Evolutionary conservation across 1,140 invertebrate genomes (phyloP), one percentile per base, ranked within the genome.

Genomic region (Diprion similis): DNA sequence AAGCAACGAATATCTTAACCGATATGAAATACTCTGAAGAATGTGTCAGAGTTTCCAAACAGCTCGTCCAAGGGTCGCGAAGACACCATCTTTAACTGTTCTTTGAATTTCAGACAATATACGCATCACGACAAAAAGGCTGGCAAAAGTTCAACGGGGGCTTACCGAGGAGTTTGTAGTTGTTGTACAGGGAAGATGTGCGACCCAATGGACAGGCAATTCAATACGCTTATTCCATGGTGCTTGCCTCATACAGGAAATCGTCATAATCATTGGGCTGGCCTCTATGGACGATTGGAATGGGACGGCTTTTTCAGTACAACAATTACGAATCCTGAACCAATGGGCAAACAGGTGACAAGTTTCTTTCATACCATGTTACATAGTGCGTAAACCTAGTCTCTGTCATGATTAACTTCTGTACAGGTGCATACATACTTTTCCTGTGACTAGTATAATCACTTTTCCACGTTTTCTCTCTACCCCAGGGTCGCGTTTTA

Each of bases 271-370:
- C 89, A 97, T 86, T 97, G 96, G 96, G 91, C 94, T 0, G 91
- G 91, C 0, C 87, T 92, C 47, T 92, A 92, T 75, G 91, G 95
- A 1, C 90, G 96, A 71, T 82, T 97, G 1, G 92, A 94, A 73
- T 96, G 95, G 95, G 91, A 95, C 81, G 95, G 95, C 13, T 96
- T 94, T 88, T 97, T 97, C 83, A 91, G 91, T 72, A 97, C 95
- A 3, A 96, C 95, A 9, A 90, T 93, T 70, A 96, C 95, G n/a
- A 96, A 96, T 89, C 95, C 95, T 64, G 95, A 97, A 82, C 95
- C 95, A 10, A 96, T 97, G 94, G 95, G 95, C 71, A 96, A 96
- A 90, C 95, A 96, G 89, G 95, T 82, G 72, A 68, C 37, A 19
- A 19, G 17, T 68, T 18, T 68, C 17, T 64, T 15, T 15, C 17